phyloP scores from a whole-genome alignment of 2,888 invertebrate species.

The Papilio demoleus region DNA sequence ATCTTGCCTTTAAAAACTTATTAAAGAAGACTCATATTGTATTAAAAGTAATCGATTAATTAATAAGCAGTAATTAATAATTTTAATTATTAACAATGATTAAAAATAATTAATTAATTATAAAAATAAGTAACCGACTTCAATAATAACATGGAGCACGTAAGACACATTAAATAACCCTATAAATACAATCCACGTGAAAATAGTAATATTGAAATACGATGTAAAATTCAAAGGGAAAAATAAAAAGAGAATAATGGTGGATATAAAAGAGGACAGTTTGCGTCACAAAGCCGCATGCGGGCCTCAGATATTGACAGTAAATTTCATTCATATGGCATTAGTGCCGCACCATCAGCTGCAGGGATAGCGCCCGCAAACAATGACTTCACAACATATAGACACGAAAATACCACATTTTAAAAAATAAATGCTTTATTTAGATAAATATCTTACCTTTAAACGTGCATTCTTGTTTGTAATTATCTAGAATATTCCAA shows the following conservation, averaged over 20 bases:
- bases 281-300: slow-evolving; percentile 82
- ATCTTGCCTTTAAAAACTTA: no score
- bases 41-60: no score
- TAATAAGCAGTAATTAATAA: no score
- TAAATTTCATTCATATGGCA: slow-evolving; percentile 83
- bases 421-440: not conserved
- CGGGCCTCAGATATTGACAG: slow-evolving; percentile 84
- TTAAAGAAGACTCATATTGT: no score
- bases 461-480: no score
- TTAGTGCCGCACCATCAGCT: slow-evolving; percentile 83
- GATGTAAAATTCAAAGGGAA: slow-evolving; percentile 71
- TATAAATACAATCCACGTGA: slow-evolving; percentile 42
- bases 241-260: slow-evolving; percentile 73
- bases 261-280: slow-evolving; percentile 79
- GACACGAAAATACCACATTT: slow-evolving; percentile 38
- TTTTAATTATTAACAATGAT: no score
- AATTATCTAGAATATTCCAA: no score
- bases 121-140: not conserved
- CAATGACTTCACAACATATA: slow-evolving; percentile 43
- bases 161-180: no score
- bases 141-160: not conserved
- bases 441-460: not conserved
- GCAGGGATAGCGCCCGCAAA: slow-evolving; percentile 65
- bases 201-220: slow-evolving; percentile 64
- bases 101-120: no score